A percentile compares a stretch with the other conserved stretches of the same genome.
Evolutionary conservation across 2,888 invertebrate species (phyloP).

Genomic region (Clanis bilineata): DNA sequence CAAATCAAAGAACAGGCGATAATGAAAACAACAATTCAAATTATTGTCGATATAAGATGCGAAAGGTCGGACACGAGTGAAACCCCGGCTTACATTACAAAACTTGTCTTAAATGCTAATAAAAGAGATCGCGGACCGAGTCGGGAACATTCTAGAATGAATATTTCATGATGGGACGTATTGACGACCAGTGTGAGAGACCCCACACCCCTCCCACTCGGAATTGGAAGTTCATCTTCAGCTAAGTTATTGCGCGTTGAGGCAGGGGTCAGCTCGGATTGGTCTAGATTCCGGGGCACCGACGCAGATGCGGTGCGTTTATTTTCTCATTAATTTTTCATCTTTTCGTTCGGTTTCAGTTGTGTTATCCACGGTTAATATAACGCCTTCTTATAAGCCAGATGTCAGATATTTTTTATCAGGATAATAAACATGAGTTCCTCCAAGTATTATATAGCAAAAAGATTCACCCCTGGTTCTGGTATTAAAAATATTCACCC

Average conservation of each 20-base stretch:
- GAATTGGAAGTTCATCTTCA: slow-evolving; percentile 24
- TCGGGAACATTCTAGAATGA: slow-evolving; percentile 54
- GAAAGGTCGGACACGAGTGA: slow-evolving; percentile 47
- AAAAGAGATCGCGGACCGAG: slow-evolving; percentile 56
- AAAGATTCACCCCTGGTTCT: too few relatives aligned
- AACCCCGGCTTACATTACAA: slow-evolving; percentile 57
- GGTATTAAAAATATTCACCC: too few relatives aligned
- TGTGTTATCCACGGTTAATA: slow-evolving; percentile 14
- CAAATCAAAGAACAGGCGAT: neutral
- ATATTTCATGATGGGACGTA: slow-evolving; percentile 65
- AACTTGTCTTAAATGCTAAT: slow-evolving; percentile 73
- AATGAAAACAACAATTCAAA: slow-evolving; percentile 34
- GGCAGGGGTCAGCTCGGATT: slow-evolving; percentile 38
- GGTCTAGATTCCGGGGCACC: slow-evolving; percentile 43
- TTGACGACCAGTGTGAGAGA: slow-evolving; percentile 45
- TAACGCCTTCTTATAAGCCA: neutral
- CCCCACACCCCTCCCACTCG: slow-evolving; percentile 29
- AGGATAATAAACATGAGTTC: neutral
- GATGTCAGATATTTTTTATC: slow-evolving; percentile 7
- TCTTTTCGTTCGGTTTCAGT: slow-evolving; percentile 46
- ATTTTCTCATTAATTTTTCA: slow-evolving; percentile 69
- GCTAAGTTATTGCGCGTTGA: slow-evolving; percentile 26
- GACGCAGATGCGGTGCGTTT: slow-evolving; percentile 65
- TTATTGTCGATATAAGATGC: slow-evolving; percentile 49
- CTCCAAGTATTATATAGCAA: neutral